These are phyloP conservation scores for Trichonephila clavipes DNA, from an alignment of 1,140 invertebrate genomes.

Conservation along the genomic window DNA sequence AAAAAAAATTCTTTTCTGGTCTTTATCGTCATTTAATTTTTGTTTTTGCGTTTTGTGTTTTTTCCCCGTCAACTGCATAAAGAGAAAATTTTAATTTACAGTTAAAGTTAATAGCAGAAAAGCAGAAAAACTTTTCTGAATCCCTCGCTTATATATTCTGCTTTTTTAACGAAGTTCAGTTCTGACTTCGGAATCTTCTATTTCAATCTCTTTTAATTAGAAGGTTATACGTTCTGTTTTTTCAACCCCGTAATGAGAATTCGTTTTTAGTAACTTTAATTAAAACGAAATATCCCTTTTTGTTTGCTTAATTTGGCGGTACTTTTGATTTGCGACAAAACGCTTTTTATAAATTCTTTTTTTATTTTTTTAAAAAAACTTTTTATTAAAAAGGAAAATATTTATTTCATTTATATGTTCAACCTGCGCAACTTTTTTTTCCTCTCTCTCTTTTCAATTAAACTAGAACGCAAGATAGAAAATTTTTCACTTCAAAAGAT, in stretches of 20 bases:
- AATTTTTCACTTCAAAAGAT: conserved; percentile 59
- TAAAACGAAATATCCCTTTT: conserved; percentile 57
- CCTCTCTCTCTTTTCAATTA: not conserved
- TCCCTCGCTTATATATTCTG: not conserved
- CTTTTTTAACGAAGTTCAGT: conserved; percentile 41
- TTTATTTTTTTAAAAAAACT: conserved; percentile 22
- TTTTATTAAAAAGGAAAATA: conserved; percentile 30
- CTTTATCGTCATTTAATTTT: conserved; percentile 58
- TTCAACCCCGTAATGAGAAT: not conserved
- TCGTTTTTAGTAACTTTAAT: conserved; percentile 66
- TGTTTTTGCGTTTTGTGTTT: not conserved
- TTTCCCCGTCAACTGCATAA: not conserved
- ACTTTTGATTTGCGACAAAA: conserved; percentile 57
- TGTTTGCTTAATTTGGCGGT: conserved; percentile 42
- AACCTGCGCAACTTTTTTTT: not conserved
- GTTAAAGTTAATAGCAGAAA: conserved; percentile 46
- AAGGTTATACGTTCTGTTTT: conserved; percentile 8
- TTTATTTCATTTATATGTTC: conserved; percentile 8
- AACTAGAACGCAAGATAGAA: not conserved
- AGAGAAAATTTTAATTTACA: conserved; percentile 61
- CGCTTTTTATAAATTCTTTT: not conserved
- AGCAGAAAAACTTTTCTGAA: conserved; percentile 54
- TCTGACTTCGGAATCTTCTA: conserved; percentile 33
- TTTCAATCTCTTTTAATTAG: conserved; percentile 66
- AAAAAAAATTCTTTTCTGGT: not conserved